Evolutionary conservation across 1,140 invertebrate species (phyloP).

Genomic region (Epicauta chinensis): DNA sequence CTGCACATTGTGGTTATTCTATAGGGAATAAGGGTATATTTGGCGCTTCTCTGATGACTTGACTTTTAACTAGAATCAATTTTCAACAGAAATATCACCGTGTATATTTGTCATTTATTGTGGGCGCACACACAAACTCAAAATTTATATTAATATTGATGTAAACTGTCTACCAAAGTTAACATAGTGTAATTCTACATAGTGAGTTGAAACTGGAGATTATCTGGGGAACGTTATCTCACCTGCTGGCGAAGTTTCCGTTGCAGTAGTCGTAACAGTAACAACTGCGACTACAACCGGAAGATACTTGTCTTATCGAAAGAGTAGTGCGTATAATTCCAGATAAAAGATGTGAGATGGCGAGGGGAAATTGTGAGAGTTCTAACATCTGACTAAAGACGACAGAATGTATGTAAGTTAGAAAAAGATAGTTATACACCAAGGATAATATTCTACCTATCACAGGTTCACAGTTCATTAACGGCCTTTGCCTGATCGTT

Average conservation of each 20-base stretch:
- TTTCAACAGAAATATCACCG: not conserved
- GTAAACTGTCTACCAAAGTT: not conserved
- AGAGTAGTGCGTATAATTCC: not conserved
- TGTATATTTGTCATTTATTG: not conserved
- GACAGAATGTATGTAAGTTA: not conserved
- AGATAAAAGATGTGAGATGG: not conserved
- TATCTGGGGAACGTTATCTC: not conserved
- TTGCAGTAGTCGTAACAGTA: too few relatives aligned
- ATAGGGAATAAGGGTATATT: slow-evolving; percentile 18
- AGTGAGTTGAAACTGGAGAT: not conserved
- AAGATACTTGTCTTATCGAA: not conserved
- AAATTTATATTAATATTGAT: not conserved
- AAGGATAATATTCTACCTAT: not conserved
- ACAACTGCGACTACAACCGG: not conserved
- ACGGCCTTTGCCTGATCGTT: slow-evolving; percentile 15
- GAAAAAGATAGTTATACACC: slow-evolving; percentile 2
- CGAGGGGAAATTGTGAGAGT: not conserved
- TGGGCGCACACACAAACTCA: not conserved
- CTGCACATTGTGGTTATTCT: slow-evolving; percentile 19
- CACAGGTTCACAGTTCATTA: slow-evolving; percentile 31
- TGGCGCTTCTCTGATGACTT: slow-evolving; percentile 3
- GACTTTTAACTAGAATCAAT: not conserved
- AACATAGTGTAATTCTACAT: not conserved
- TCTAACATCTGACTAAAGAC: not conserved
- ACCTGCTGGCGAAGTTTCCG: not conserved